These are phyloP conservation scores for Arvicanthis niloticus DNA, from an alignment of 2,113 vertebrate genomes.

Conservation along the genomic window DNA sequence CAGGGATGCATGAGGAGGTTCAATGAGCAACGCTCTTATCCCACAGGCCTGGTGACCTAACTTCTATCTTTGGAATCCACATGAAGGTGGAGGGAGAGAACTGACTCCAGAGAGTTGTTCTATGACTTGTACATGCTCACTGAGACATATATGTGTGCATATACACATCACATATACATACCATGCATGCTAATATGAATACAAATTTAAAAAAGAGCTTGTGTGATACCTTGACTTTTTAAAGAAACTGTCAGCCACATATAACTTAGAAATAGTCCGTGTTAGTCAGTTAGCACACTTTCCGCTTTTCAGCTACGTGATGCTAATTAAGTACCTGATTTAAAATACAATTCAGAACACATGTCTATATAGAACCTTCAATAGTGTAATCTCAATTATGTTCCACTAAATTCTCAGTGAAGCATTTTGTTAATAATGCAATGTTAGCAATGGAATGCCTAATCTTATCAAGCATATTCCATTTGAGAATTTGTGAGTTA, in stretches of 20 bases:
- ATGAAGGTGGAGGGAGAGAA: not conserved
- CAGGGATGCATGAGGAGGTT: too few relatives aligned
- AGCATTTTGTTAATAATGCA: not conserved
- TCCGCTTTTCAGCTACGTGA: conserved; percentile 20
- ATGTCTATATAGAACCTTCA: conserved; percentile 31
- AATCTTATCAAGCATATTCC: not conserved
- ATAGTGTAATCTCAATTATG: conserved; percentile 1
- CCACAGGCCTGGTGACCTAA: not conserved
- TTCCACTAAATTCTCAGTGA: not conserved
- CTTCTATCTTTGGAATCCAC: not conserved
- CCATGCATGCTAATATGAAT: not conserved
- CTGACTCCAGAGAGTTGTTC: not conserved
- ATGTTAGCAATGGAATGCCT: not conserved
- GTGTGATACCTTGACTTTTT: conserved; percentile 16
- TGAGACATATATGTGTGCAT: not conserved
- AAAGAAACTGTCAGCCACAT: not conserved
- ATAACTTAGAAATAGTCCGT: not conserved
- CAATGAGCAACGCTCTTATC: not conserved
- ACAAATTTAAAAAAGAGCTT: not conserved
- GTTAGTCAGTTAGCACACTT: not conserved
- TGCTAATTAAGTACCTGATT: conserved; percentile 25
- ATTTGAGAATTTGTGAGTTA: conserved; percentile 47
- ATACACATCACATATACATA: not conserved
- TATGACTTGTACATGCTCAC: not conserved
- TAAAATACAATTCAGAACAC: conserved; percentile 35